phyloP scores from a whole-genome alignment of 2,113 vertebrate genomes.

The Apus apus region DNA sequence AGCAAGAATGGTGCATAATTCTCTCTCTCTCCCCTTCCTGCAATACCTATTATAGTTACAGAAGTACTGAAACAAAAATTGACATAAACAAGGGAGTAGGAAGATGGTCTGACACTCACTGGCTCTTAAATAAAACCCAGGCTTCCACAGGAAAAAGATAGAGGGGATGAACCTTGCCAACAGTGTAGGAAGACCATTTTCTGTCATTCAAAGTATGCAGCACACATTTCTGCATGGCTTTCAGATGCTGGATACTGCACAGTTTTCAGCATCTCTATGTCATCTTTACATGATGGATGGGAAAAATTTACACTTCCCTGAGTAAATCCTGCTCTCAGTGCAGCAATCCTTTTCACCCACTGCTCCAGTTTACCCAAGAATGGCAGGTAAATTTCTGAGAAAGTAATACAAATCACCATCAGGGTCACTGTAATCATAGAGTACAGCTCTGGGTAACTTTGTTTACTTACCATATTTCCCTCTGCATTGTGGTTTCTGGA shows the following conservation, averaged over 20 bases:
- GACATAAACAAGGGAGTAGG: not conserved
- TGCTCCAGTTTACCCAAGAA: not conserved
- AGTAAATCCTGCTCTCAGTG: not conserved
- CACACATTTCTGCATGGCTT: not conserved
- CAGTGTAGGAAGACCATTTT: fast-evolving
- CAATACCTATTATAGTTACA: not conserved
- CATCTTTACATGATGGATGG: not conserved
- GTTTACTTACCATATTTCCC: conserved; percentile 73
- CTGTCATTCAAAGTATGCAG: not conserved
- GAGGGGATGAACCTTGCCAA: not conserved
- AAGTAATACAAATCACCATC: not conserved
- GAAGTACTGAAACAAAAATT: not conserved
- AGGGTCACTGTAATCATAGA: not conserved
- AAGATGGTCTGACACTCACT: not conserved
- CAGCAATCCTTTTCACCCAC: not conserved
- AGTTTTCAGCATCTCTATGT: not conserved
- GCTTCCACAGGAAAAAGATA: not conserved
- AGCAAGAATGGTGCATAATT: not conserved
- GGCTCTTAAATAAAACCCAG: not conserved
- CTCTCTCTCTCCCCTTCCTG: not conserved
- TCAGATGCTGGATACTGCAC: not conserved
- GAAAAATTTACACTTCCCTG: not conserved
- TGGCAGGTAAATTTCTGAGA: not conserved
- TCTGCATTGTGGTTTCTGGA: conserved; percentile 87
- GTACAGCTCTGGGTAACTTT: not conserved